Evolutionary conservation across 2,888 invertebrate genomes (phyloP).

Genomic region (Dendrolimus pini): DNA sequence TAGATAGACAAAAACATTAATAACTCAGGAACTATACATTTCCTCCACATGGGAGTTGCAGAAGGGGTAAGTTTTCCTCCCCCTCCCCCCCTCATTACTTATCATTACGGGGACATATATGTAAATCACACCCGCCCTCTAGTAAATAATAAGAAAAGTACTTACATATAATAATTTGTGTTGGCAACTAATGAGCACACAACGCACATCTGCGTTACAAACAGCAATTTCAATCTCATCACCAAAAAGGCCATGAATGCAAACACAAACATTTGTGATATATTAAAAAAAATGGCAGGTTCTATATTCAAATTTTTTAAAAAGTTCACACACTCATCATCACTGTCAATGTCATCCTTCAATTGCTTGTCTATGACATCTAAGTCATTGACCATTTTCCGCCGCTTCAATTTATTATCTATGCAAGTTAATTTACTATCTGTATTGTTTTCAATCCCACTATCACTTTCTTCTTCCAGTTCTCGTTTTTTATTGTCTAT

Average conservation of each 20-base stretch:
- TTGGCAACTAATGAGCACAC: constrained; percentile 81
- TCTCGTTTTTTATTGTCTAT: constrained; percentile 22
- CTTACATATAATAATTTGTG: constrained; percentile 73
- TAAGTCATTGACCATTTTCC: constrained; percentile 3
- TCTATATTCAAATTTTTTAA: constrained; percentile 57
- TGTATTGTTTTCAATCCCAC: constrained; percentile 64
- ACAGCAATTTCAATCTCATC: constrained; percentile 86
- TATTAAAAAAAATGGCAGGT: constrained; percentile 80
- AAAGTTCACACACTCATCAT: constrained; percentile 26
- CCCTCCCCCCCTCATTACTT: no score
- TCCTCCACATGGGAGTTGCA: no score
- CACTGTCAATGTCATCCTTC: constrained; percentile 4
- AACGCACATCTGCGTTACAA: constrained; percentile 87
- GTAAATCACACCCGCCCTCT: no score
- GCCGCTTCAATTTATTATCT: constrained; percentile 40
- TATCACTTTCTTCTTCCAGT: constrained; percentile 65
- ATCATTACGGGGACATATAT: no score
- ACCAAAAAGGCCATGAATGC: constrained; percentile 83
- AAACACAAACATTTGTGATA: constrained; percentile 83
- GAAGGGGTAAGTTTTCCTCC: no score
- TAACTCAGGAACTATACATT: no score
- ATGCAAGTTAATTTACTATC: constrained; percentile 10
- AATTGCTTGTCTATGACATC: constrained; percentile 4
- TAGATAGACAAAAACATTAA: no score
- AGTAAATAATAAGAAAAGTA: constrained; percentile 9